phyloP scores from a whole-genome alignment of 1,140 invertebrate genomes.

The Pachypsylla venusta region DNA sequence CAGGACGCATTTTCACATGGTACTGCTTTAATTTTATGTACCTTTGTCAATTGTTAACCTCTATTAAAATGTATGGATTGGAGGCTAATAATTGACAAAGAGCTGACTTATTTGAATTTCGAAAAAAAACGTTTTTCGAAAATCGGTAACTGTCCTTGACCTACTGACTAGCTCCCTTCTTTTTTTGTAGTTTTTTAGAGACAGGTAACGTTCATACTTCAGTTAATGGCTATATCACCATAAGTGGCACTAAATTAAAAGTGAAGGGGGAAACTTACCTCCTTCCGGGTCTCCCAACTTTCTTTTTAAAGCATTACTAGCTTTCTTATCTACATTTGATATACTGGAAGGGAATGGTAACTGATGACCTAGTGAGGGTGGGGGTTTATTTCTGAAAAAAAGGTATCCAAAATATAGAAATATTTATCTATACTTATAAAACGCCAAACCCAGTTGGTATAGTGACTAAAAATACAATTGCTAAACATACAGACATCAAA shows the following conservation, averaged over 20 bases:
- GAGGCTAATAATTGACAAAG: no score
- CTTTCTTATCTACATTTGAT: constrained; percentile 37
- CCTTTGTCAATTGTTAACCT: no score
- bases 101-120: not conserved
- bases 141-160: not conserved
- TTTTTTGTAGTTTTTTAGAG: not conserved
- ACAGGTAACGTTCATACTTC: not conserved
- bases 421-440: no score
- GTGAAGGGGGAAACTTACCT: constrained; percentile 28
- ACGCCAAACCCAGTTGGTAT: no score
- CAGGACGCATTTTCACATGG: no score
- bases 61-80: no score
- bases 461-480: no score
- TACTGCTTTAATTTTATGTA: no score
- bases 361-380: constrained; percentile 61
- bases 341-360: constrained; percentile 59
- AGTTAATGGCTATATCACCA: not conserved
- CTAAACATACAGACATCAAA: no score
- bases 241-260: not conserved
- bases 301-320: constrained; percentile 55
- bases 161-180: not conserved
- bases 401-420: no score
- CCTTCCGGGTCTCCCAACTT: constrained; percentile 54
- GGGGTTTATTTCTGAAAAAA: constrained; percentile 66
- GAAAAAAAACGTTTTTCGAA: not conserved